These are phyloP conservation scores for Pseudorasbora parva DNA, from an alignment of 2,113 vertebrate genomes.

Conservation along the genomic window DNA sequence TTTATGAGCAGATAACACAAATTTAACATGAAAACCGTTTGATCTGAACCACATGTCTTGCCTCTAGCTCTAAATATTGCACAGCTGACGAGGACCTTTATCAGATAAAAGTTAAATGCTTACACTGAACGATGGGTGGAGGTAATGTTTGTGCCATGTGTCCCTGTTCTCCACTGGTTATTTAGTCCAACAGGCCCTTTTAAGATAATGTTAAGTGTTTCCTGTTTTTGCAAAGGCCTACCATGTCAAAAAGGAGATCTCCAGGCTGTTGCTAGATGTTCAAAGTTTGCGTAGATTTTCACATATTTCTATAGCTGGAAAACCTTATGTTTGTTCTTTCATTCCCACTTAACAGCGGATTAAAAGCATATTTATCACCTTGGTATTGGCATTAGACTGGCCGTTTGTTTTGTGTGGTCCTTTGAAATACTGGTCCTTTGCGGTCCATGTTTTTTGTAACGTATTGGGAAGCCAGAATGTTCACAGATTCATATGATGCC, in stretches of 20 bases:
- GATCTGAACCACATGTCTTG: constrained; percentile 24
- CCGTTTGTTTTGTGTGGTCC: neutral
- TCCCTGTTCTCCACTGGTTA: constrained; percentile 43
- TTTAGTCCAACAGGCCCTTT: constrained; percentile 37
- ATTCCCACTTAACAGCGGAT: neutral
- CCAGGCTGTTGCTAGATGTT: constrained; percentile 40
- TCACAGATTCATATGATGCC: no score
- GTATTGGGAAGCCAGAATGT: no score
- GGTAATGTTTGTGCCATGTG: constrained; percentile 46
- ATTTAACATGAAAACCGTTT: constrained; percentile 17
- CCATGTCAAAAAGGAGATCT: constrained; percentile 39
- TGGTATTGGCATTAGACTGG: neutral
- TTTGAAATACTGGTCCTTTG: neutral
- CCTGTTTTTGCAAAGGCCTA: constrained; percentile 49
- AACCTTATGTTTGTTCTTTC: neutral
- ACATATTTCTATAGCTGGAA: constrained; percentile 1
- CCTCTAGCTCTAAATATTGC: constrained; percentile 23
- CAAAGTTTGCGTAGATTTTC: constrained; percentile 18
- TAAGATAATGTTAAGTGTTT: constrained; percentile 56
- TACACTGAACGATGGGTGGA: constrained; percentile 51
- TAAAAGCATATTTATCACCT: neutral
- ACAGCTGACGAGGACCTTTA: constrained; percentile 39
- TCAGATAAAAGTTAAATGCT: constrained; percentile 56
- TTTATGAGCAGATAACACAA: constrained; percentile 15
- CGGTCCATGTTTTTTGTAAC: no score